phyloP scores from a whole-genome alignment of 2,113 vertebrate genomes.

The Dicerorhinus sumatrensis region DNA sequence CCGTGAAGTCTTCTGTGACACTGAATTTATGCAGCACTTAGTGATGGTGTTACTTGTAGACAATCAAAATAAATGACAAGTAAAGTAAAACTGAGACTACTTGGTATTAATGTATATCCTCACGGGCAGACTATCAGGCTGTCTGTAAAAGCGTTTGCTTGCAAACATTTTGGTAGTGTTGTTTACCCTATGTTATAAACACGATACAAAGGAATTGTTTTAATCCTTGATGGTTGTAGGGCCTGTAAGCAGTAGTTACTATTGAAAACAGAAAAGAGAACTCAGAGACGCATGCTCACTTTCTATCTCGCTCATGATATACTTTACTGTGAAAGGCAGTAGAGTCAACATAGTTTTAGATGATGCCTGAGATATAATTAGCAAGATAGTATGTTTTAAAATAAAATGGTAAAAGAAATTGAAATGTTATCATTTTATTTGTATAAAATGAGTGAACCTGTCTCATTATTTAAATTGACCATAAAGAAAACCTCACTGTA shows the following conservation, averaged over 20 bases:
- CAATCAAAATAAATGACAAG: neutral
- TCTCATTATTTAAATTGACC: neutral
- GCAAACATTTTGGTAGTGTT: neutral
- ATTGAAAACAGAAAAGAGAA: neutral
- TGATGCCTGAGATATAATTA: neutral
- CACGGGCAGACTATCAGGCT: neutral
- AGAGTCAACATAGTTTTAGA: neutral
- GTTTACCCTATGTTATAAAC: constrained; percentile 13
- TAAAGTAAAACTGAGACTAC: neutral
- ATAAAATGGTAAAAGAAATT: neutral
- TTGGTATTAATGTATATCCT: neutral
- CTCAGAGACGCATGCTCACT: neutral
- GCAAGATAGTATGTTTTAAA: neutral
- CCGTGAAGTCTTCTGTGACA: neutral
- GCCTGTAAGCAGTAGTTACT: neutral
- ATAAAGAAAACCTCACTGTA: neutral
- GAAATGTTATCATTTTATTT: neutral
- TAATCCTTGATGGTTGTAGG: neutral
- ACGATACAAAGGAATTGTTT: neutral
- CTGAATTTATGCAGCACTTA: neutral
- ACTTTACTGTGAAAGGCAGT: neutral
- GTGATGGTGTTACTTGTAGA: neutral
- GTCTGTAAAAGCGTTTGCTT: neutral
- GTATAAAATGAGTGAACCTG: neutral
- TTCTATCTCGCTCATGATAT: neutral